These are phyloP conservation scores for Sebastes schlegelii DNA, from an alignment of 2,113 vertebrate genomes.

Conservation along the genomic window DNA sequence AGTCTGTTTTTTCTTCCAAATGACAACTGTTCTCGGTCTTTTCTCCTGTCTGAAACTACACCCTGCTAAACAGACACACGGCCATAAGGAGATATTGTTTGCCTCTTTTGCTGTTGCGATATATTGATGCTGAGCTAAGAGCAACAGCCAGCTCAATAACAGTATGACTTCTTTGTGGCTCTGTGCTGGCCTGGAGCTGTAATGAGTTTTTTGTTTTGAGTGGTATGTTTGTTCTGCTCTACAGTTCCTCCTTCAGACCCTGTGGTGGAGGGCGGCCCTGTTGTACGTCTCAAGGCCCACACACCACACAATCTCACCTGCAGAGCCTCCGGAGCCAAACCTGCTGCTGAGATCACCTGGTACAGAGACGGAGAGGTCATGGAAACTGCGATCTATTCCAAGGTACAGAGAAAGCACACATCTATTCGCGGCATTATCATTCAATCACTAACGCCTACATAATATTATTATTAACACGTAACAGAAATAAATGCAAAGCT, in stretches of 20 bases:
- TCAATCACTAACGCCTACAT: constrained; percentile 49
- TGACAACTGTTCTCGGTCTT: constrained; percentile 52
- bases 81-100: constrained; percentile 57
- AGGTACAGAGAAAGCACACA: constrained; percentile 80
- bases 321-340: constrained; percentile 87
- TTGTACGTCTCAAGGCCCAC: constrained; percentile 89
- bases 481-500: constrained; percentile 51
- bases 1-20: constrained; percentile 48
- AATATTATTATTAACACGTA: constrained; percentile 26
- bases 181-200: constrained; percentile 46
- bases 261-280: constrained; percentile 87
- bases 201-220: constrained; percentile 53
- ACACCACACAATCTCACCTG: constrained; percentile 90
- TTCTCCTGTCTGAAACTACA: constrained; percentile 54
- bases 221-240: constrained; percentile 57
- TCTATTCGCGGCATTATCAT: constrained; percentile 26
- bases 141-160: constrained; percentile 60
- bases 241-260: constrained; percentile 90
- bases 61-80: constrained; percentile 62
- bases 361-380: constrained; percentile 89
- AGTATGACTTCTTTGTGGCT: constrained; percentile 34
- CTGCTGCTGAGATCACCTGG: constrained; percentile 91
- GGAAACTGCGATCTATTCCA: constrained; percentile 85
- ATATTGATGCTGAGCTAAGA: constrained; percentile 62
- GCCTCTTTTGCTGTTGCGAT: constrained; percentile 36